phyloP scores from a whole-genome alignment of 1,140 invertebrate species.

The Heterodera carotae region DNA sequence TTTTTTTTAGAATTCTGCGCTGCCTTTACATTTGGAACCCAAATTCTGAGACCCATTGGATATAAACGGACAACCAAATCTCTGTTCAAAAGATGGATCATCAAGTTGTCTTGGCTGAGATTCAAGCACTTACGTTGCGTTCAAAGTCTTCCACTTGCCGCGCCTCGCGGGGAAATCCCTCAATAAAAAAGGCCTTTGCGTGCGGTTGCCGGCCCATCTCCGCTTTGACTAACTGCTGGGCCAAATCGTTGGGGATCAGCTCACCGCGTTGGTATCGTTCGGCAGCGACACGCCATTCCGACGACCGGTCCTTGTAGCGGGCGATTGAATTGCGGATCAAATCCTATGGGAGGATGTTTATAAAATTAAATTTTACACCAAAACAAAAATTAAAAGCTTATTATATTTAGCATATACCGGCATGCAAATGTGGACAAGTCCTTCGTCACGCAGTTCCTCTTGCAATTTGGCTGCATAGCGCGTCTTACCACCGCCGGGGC shows the following conservation, averaged over 20 bases:
- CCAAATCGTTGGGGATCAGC: constrained; percentile 63
- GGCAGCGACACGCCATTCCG: constrained; percentile 62
- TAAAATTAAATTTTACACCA: too few relatives aligned
- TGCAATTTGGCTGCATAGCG: constrained; percentile 57
- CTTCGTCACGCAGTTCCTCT: constrained; percentile 52
- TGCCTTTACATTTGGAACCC: too few relatives aligned
- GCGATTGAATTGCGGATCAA: constrained; percentile 55
- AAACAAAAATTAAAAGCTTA: too few relatives aligned
- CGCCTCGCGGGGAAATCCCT: constrained; percentile 62
- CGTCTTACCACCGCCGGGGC: constrained; percentile 64
- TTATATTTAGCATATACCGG: constrained; percentile 28
- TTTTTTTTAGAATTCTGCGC: too few relatives aligned
- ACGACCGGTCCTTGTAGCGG: constrained; percentile 61
- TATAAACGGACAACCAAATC: too few relatives aligned
- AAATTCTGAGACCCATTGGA: too few relatives aligned
- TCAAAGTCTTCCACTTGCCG: constrained; percentile 65
- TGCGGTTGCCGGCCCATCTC: constrained; percentile 64
- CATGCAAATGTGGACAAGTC: constrained; percentile 65
- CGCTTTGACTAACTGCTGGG: constrained; percentile 61
- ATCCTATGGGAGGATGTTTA: constrained; percentile 46
- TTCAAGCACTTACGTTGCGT: constrained; percentile 45
- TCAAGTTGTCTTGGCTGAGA: too few relatives aligned
- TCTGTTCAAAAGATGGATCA: too few relatives aligned
- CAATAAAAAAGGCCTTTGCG: constrained; percentile 59
- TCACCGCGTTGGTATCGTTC: constrained; percentile 59